Conservation (phyloP, 2,888 invertebrate species). For the Lithophane semibrunnea region DNA sequence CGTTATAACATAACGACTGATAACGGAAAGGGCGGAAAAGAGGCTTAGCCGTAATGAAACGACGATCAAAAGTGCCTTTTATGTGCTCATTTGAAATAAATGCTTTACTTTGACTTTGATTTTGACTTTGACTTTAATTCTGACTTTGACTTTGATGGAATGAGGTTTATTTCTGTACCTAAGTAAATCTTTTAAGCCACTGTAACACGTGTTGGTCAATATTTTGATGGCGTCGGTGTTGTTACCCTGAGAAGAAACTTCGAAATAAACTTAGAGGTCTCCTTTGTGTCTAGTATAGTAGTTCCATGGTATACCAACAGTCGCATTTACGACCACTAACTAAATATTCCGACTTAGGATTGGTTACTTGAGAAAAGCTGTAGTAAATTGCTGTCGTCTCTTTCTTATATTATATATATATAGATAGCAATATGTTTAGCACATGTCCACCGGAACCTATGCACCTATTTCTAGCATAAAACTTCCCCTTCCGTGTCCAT, state of each 20-base stretch:
- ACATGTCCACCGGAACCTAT: not conserved
- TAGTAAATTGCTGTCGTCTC: not conserved
- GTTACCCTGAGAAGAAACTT: not conserved
- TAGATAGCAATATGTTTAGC: not conserved
- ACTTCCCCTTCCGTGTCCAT: not conserved
- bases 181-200: no score
- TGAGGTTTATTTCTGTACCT: no score
- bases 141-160: no score
- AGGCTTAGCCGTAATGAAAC: no score
- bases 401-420: not conserved
- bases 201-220: no score
- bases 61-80: no score
- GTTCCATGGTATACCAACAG: not conserved
- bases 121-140: no score
- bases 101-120: no score
- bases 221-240: not conserved
- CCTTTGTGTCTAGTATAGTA: not conserved
- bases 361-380: no score
- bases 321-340: no score
- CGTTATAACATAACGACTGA: not conserved
- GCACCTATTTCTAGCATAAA: no score
- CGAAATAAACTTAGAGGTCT: not conserved
- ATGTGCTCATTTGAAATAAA: no score
- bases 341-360: not conserved
- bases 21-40: not conserved